These are phyloP conservation scores for Catharus fuscescens DNA, from an alignment of 2,113 vertebrate genomes.

Conservation along the genomic window DNA sequence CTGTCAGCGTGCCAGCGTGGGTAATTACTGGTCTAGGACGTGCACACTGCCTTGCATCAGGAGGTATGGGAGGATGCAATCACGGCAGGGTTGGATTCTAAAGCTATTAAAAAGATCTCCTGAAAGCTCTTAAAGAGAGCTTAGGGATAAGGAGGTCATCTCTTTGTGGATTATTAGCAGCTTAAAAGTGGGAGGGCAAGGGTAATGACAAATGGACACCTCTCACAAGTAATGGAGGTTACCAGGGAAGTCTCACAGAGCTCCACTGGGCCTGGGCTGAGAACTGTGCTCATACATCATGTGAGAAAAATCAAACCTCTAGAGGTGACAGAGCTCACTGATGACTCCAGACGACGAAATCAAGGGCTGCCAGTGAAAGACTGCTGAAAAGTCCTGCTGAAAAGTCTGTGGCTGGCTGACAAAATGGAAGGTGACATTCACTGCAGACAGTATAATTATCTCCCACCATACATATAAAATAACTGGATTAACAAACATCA, in stretches of 20 bases:
- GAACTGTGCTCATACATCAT: background rate
- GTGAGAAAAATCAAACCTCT: background rate
- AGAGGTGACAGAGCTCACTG: background rate
- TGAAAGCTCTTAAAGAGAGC: constrained; percentile 13
- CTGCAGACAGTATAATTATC: background rate
- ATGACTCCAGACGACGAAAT: background rate
- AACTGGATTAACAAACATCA: background rate
- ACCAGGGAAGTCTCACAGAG: background rate
- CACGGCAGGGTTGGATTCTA: background rate
- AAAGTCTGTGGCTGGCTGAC: background rate
- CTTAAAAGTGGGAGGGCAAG: constrained; percentile 20
- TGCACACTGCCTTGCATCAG: background rate
- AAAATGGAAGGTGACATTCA: background rate
- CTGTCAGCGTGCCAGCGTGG: background rate
- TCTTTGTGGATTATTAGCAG: background rate
- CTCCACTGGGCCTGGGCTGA: background rate
- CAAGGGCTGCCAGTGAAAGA: background rate
- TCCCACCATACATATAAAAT: background rate
- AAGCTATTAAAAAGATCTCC: constrained; percentile 39
- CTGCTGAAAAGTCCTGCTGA: background rate
- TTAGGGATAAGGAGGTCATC: background rate
- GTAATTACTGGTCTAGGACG: constrained; percentile 2
- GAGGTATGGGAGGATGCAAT: background rate
- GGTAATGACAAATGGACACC: background rate
- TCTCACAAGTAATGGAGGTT: background rate